Conservation (phyloP, 2,797 vertebrate species). For the Pipistrellus pipistrellus region DNA sequence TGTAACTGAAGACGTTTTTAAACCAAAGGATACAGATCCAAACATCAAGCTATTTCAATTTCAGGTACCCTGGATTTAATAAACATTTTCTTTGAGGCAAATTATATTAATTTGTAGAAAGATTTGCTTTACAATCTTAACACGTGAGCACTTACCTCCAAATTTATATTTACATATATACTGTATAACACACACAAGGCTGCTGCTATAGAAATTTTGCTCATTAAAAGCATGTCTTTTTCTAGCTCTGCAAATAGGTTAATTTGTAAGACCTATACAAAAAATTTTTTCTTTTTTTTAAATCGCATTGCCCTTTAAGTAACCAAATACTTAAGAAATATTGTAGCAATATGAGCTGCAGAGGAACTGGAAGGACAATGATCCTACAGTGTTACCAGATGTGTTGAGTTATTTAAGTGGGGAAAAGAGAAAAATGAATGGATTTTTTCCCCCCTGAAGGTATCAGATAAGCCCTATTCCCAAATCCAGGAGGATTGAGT, state of each 20-base stretch:
- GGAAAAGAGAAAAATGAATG: constrained; percentile 91
- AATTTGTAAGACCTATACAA: constrained; percentile 90
- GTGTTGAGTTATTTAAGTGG: constrained; percentile 96
- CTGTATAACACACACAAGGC: constrained; percentile 73
- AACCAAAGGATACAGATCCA: constrained; percentile 85
- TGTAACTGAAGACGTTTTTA: constrained; percentile 88
- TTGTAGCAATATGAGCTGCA: constrained; percentile 94
- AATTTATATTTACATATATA: constrained; percentile 69
- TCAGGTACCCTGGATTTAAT: constrained; percentile 86
- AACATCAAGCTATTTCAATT: constrained; percentile 85
- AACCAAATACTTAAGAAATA: constrained; percentile 95
- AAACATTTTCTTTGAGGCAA: constrained; percentile 84
- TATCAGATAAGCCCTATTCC: constrained; percentile 98
- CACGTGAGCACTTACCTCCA: constrained; percentile 60
- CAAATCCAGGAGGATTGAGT: constrained; percentile 97
- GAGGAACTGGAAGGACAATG: constrained; percentile 97
- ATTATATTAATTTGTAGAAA: constrained; percentile 72
- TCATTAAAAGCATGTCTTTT: constrained; percentile 86
- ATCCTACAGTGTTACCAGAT: constrained; percentile 99
- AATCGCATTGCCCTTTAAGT: constrained; percentile 92
- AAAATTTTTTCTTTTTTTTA: constrained; percentile 77
- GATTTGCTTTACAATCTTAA: constrained; percentile 70
- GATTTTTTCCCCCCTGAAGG: constrained; percentile 90
- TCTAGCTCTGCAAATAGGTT: constrained; percentile 90
- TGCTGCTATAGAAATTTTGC: constrained; percentile 82